Conservation (phyloP, 64 coral and sea anemone genomes). For the Actinia equina region DNA sequence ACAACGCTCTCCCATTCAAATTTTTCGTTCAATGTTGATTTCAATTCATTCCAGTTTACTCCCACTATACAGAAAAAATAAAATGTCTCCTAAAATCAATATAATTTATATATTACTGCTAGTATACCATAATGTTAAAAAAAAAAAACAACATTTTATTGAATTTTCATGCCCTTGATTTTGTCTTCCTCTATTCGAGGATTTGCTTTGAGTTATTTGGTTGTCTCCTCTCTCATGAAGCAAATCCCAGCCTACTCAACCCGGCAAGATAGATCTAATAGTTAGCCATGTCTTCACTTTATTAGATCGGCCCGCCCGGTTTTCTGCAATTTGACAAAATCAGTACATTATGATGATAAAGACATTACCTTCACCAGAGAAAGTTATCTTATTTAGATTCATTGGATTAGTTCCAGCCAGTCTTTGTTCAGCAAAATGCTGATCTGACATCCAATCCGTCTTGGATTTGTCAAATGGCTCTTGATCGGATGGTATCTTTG, state of each 20-base stretch:
- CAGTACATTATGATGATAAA: too few species aligned
- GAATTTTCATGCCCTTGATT: too few species aligned
- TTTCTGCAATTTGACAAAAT: too few species aligned
- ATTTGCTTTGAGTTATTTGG: too few species aligned
- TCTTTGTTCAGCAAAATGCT: slow-evolving; percentile 65
- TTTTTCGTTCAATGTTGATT: slow-evolving; percentile 23
- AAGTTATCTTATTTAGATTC: slow-evolving; percentile 28
- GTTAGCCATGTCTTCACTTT: background rate
- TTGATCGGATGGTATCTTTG: slow-evolving; percentile 27
- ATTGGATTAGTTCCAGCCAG: slow-evolving; percentile 72
- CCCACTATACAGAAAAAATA: background rate
- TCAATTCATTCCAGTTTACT: slow-evolving; percentile 25
- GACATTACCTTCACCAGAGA: slow-evolving; percentile 19
- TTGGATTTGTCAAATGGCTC: slow-evolving; percentile 37
- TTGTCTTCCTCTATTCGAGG: too few species aligned
- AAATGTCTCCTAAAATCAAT: background rate
- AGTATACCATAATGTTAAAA: too few species aligned
- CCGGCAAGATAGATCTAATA: too few species aligned
- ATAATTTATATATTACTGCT: too few species aligned
- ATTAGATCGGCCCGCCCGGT: too few species aligned
- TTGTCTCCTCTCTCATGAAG: too few species aligned
- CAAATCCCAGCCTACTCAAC: too few species aligned
- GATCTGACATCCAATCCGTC: slow-evolving; percentile 41
- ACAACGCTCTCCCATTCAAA: slow-evolving; percentile 45
- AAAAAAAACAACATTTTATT: too few species aligned